Evolutionary conservation across 2,797 vertebrate genomes (phyloP).

Genomic region (Chloroceryle amazona): DNA sequence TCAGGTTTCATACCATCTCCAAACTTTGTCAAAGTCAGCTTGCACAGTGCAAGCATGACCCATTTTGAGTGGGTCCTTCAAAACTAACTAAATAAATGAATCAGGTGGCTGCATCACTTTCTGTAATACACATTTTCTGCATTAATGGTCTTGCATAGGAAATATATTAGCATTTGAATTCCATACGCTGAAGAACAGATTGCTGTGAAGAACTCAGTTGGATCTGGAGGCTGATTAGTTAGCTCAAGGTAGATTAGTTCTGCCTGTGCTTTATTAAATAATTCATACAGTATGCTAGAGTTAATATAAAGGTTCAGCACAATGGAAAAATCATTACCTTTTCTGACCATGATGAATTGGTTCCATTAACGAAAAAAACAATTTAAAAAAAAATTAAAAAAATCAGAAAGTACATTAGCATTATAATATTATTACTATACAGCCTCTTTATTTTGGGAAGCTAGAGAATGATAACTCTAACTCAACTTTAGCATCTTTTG

Average conservation of each 20-base stretch:
- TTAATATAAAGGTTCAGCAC: background rate
- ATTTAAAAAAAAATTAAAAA: background rate
- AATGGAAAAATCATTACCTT: background rate
- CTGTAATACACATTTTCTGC: background rate
- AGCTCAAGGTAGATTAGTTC: background rate
- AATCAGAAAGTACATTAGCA: background rate
- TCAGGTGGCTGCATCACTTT: background rate
- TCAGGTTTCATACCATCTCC: background rate
- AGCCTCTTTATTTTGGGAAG: background rate
- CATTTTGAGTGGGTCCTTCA: background rate
- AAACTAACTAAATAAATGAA: background rate
- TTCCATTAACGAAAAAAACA: background rate
- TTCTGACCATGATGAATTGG: background rate
- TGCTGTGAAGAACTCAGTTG: background rate
- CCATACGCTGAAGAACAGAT: background rate
- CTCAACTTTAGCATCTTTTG: background rate
- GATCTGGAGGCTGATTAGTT: background rate
- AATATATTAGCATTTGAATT: background rate
- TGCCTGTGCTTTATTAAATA: background rate
- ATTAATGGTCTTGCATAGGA: background rate
- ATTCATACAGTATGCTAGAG: background rate
- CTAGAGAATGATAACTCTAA: background rate
- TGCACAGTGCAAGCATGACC: background rate
- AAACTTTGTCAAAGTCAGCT: conserved; percentile 28
- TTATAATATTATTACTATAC: background rate